Evolutionary conservation across 1,140 invertebrate species (phyloP).

Genomic region (Psix sp.): DNA sequence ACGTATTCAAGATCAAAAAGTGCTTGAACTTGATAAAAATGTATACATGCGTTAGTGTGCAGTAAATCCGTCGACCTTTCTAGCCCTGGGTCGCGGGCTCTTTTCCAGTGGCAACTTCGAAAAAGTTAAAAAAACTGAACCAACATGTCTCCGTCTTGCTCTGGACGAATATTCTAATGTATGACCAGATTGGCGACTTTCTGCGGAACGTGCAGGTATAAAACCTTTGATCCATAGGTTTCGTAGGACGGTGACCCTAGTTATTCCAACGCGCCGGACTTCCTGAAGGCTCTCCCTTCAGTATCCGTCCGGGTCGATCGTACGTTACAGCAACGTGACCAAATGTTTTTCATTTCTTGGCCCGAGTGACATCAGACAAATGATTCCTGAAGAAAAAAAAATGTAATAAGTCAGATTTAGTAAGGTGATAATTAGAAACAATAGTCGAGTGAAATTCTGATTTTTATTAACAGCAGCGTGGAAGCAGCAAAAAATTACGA

Average conservation of each 20-base stretch:
- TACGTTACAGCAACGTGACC: conserved; percentile 43
- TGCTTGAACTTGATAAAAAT: conserved; percentile 8
- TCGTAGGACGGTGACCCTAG: conserved; percentile 48
- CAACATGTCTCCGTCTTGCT: conserved; percentile 21
- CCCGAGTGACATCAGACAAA: conserved; percentile 38
- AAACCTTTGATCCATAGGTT: conserved; percentile 63
- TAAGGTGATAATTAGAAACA: neutral
- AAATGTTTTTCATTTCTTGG: conserved; percentile 32
- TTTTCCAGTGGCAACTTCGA: conserved; percentile 6
- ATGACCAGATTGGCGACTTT: conserved; percentile 51
- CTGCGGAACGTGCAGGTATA: conserved; percentile 69
- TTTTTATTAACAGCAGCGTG: too few relatives aligned
- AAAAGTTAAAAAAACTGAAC: conserved; percentile 17
- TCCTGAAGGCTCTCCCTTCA: conserved; percentile 53
- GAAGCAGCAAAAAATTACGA: neutral
- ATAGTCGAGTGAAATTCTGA: neutral
- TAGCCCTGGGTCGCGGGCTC: conserved; percentile 12
- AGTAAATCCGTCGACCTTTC: conserved; percentile 24
- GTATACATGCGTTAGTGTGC: conserved; percentile 1
- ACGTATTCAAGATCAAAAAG: neutral
- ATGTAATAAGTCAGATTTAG: conserved; percentile 4
- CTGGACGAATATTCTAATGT: conserved; percentile 21
- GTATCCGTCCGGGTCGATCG: conserved; percentile 16
- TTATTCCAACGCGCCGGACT: conserved; percentile 48
- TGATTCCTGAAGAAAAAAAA: conserved; percentile 21